Evolutionary conservation across 1,140 invertebrate genomes (phyloP).

Genomic region (Drosophila suzukii): DNA sequence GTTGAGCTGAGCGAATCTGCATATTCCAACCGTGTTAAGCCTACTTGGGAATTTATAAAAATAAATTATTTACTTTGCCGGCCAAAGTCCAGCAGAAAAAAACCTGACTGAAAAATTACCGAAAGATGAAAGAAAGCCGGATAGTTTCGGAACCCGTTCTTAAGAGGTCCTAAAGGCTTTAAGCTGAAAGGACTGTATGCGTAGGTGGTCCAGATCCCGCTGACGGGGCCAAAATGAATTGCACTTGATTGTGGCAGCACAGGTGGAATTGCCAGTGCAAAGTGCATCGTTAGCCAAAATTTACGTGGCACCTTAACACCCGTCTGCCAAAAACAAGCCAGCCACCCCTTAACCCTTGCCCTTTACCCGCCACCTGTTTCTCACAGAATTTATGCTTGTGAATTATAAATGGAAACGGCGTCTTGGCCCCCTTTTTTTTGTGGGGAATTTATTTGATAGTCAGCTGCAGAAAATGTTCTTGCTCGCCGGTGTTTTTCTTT

Average conservation of each 20-base stretch:
- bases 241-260: constrained; percentile 76
- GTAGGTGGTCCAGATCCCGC: constrained; percentile 39
- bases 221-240: constrained; percentile 78
- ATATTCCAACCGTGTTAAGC: constrained; percentile 78
- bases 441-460: constrained; percentile 72
- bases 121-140: constrained; percentile 3
- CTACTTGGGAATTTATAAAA: constrained; percentile 80
- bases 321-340: constrained; percentile 69
- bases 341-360: neutral
- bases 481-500: constrained; percentile 53
- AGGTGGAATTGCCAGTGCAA: constrained; percentile 66
- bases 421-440: constrained; percentile 54
- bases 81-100: constrained; percentile 20
- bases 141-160: constrained; percentile 2
- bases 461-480: constrained; percentile 71
- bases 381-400: constrained; percentile 65
- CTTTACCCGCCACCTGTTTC: constrained; percentile 1
- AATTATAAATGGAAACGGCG: constrained; percentile 77
- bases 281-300: constrained; percentile 80
- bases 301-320: constrained; percentile 73
- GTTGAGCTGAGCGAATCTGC: constrained; percentile 58
- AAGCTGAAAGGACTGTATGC: constrained; percentile 37
- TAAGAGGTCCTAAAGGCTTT: constrained; percentile 18
- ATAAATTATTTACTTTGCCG: constrained; percentile 77
- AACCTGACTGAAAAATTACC: constrained; percentile 35